These are phyloP conservation scores for Zosterops japonicus DNA, from an alignment of 2,113 vertebrate genomes.

Conservation along the genomic window DNA sequence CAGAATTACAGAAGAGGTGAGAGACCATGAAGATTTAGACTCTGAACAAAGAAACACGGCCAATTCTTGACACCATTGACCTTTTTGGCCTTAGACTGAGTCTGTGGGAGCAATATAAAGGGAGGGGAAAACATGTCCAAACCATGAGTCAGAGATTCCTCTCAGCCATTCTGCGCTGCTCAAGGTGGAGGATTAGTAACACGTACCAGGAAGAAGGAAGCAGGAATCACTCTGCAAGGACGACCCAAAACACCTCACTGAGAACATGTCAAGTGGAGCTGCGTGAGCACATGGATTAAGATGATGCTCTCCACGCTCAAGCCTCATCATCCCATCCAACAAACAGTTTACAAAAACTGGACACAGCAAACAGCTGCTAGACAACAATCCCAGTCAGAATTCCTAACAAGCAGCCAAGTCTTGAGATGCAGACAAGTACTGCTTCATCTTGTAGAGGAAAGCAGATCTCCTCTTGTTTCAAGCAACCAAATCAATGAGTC, in stretches of 20 bases:
- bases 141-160: neutral
- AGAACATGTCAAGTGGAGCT: fast-evolving
- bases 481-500: neutral
- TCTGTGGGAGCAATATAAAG: neutral
- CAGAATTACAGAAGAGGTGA: neutral
- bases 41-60: neutral
- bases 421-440: neutral
- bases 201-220: neutral
- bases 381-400: neutral
- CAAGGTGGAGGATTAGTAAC: neutral
- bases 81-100: neutral
- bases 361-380: neutral
- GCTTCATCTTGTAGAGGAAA: neutral
- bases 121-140: neutral
- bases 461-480: neutral
- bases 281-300: fast-evolving
- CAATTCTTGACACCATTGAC: neutral
- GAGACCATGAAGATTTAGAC: neutral
- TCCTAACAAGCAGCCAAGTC: neutral
- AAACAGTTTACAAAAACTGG: neutral
- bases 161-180: neutral
- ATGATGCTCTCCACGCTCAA: fast-evolving
- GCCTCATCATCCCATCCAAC: neutral
- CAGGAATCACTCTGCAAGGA: neutral
- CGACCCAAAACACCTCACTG: neutral